These are phyloP conservation scores for Rhea americana DNA, from an alignment of 2,113 vertebrate species.

Conservation along the genomic window DNA sequence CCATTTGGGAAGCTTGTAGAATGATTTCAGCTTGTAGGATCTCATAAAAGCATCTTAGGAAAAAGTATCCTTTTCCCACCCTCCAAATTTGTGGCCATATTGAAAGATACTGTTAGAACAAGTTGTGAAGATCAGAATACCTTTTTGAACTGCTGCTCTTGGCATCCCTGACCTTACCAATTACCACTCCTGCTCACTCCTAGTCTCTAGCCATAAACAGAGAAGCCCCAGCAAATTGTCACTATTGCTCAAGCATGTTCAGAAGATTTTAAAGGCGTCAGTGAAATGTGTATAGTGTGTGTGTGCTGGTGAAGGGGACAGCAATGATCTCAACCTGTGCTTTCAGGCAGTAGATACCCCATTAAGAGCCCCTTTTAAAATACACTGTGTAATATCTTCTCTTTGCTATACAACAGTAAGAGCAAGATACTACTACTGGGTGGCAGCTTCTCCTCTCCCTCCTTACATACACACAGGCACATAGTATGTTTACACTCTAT, in stretches of 20 bases:
- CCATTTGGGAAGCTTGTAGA: neutral
- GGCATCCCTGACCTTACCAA: neutral
- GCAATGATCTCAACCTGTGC: neutral
- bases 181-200: neutral
- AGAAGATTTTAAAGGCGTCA: conserved; percentile 4
- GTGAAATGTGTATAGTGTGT: neutral
- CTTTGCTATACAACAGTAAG: neutral
- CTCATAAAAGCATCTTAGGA: neutral
- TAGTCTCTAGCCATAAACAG: neutral
- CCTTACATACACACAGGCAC: neutral
- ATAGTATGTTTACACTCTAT: accelerated
- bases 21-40: conserved; percentile 3
- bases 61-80: neutral
- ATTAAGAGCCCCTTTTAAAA: neutral
- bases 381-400: neutral
- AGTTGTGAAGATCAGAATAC: neutral
- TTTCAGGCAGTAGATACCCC: neutral
- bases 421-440: neutral
- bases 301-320: neutral
- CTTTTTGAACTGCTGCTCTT: neutral
- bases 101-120: neutral
- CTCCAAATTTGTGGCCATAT: neutral
- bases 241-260: neutral
- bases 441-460: neutral
- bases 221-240: conserved; percentile 8